phyloP scores from a whole-genome alignment of 2,888 invertebrate species.

The Nomada goodeniana region DNA sequence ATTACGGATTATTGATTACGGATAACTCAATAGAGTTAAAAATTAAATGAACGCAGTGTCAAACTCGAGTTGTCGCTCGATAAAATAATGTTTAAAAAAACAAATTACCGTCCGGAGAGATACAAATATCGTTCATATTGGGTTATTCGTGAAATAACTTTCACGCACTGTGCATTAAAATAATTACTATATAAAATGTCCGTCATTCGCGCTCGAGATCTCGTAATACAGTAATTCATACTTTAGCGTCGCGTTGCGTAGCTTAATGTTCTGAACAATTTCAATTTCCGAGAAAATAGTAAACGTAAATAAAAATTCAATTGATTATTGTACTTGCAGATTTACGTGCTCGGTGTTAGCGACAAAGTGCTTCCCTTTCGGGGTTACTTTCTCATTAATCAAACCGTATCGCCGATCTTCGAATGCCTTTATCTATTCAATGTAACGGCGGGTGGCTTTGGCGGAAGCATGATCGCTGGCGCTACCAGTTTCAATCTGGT shows the following conservation, averaged over 20 bases:
- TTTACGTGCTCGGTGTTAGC: conserved; percentile 53
- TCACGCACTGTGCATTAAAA: too few relatives aligned
- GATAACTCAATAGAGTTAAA: too few relatives aligned
- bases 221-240: too few relatives aligned
- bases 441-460: conserved; percentile 63
- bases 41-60: too few relatives aligned
- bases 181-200: too few relatives aligned
- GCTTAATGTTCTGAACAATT: background rate
- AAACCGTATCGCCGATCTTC: conserved; percentile 71
- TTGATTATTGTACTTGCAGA: conserved; percentile 47
- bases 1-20: background rate
- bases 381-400: conserved; percentile 74
- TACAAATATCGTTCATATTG: too few relatives aligned
- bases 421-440: conserved; percentile 69
- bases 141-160: too few relatives aligned
- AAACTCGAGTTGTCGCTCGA: too few relatives aligned
- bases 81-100: too few relatives aligned
- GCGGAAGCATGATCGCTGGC: conserved; percentile 70
- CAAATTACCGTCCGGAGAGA: too few relatives aligned
- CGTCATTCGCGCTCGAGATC: too few relatives aligned
- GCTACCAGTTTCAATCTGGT: conserved; percentile 77
- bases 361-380: conserved; percentile 73
- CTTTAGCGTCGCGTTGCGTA: too few relatives aligned
- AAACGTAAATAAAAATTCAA: background rate
- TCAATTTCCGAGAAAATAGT: background rate